Base-by-base conservation (phyloP, 2,797 vertebrate genomes). In the Cirrhinus mrigala region DNA sequence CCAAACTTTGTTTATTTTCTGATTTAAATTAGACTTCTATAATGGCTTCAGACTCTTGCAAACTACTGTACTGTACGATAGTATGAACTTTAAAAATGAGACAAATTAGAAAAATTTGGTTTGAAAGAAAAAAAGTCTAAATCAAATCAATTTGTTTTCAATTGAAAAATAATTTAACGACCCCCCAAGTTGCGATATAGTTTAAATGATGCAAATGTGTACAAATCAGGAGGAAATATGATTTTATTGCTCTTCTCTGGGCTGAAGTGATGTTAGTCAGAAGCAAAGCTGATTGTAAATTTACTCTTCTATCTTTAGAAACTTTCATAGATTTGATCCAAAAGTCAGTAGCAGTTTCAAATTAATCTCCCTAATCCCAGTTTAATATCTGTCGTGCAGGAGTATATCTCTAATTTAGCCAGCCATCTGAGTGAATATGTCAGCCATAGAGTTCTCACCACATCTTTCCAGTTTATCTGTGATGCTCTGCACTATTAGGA, bases 361-460 rank as follows among this genome's bases (percentile, higher is more conserved):
- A 95, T 95, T 90, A 95, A 95, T 95, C 94, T 94, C 90, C 90
- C 92, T 94, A 95, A 95, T 95, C 94, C 94, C 92, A 92, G 91
- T 94, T 93, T 94, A 93, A 95, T 94, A 92, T 94, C 93, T 94
- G 93, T 91, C 93, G 93, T 94, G 93, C 93, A 91, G 88, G 86
- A 87, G 82, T 85, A 82, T 90, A 94, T 94, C 94, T 93, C 89
- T 93, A 91, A 94, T 94, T 94, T 93, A 90, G 91, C 85, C 90
- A 92, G 91, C 92, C 94, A 75, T 91, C 91, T 89, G 90, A 86
- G 90, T 90, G 89, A 94, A 95, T 92, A 93, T 91, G 92, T 83
- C 84, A 16, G 85, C 89, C 87, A 87, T 87, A 78, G 90, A 48
- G 68, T 54, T 58, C 37, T 85, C 83, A 85, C 48, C 56, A 64